Base-by-base conservation (phyloP, 2,113 vertebrate species). In the Ranitomeya imitator region DNA sequence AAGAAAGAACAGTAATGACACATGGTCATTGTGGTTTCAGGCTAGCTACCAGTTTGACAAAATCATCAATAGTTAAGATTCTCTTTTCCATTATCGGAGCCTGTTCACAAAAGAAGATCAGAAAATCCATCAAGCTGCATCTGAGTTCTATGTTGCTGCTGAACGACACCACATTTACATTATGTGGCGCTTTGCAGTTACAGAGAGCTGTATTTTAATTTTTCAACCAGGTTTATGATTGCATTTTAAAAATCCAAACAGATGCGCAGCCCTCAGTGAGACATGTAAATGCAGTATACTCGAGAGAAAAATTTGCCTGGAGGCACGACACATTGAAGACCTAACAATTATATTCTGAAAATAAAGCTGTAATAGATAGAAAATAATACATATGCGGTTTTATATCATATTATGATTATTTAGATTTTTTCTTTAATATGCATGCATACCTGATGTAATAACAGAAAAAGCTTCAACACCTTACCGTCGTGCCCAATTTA, bases 51-150 rank as follows among this genome's bases (percentile, higher is more conserved):
- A 69, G 79, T 82, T 63, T 88, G 87, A 83, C 79, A 83, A 83
- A 88, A 88, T 83, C 87, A 83, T 88, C 80, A 88, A 83, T 67
- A 88, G 69, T 76, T 88, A 77, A 77, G 26, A 76, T 77, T 86
- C 51, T 79, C 65, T 82, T 81, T 88, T 73, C 76, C 69, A 83
- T 88, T 82, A 83, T 63, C 21, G 12, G 10, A 88, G 52, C 8
- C 60, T 74, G 55, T 77, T 77, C 69, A 88, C 59, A 81, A 87
- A 83, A 71, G 63, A 80, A 26, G 45, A 83, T 71, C 57, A 77
- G 82, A 31, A 76, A 83, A 76, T 14, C 69, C 77, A 77, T 88
- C 57, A 31, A 83, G 55, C 15, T 77, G 15, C 57, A 88, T 83
- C 13, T 83, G 79, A 83, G 52, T 61, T 88, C 31, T 51, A 76